Percentiles rank a stretch among this genome's conserved stretches.
Conservation (phyloP, 2,797 vertebrate species). For the Sphenopsis melanotis region DNA sequence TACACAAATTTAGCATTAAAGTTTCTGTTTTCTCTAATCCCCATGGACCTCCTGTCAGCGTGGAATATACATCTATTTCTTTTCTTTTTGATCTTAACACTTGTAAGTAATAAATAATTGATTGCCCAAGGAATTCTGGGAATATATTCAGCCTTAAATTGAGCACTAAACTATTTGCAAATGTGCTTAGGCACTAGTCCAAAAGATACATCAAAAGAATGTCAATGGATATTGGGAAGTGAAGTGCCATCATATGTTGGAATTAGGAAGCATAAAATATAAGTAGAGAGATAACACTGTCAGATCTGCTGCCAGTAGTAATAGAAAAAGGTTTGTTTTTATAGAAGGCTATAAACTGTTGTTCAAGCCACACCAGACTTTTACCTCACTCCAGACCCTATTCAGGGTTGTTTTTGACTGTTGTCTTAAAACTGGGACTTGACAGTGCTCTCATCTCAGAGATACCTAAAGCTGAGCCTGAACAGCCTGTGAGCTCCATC, state of each 20-base stretch:
- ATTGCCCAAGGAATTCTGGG: slow-evolving; percentile 71
- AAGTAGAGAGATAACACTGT: slow-evolving; percentile 1
- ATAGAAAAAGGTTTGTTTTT: slow-evolving; percentile 1
- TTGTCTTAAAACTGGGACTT: not conserved
- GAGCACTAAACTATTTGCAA: slow-evolving; percentile 73
- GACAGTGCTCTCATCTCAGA: not conserved
- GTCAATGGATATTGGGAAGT: slow-evolving; percentile 55
- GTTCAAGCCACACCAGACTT: slow-evolving; percentile 5
- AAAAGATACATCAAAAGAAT: slow-evolving; percentile 68
- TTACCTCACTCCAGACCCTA: not conserved
- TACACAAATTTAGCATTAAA: slow-evolving; percentile 62
- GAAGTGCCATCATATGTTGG: slow-evolving; percentile 42
- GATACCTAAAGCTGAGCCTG: not conserved
- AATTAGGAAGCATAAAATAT: slow-evolving; percentile 29
- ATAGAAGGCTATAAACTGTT: not conserved
- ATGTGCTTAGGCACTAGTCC: slow-evolving; percentile 67
- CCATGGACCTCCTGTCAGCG: slow-evolving; percentile 37
- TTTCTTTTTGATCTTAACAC: slow-evolving; percentile 70
- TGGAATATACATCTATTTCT: slow-evolving; percentile 62
- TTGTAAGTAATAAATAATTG: slow-evolving; percentile 78
- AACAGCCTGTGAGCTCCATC: not conserved
- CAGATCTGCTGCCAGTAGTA: not conserved
- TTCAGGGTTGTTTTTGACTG: not conserved
- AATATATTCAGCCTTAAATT: slow-evolving; percentile 68
- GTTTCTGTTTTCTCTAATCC: slow-evolving; percentile 52